phyloP scores from a whole-genome alignment of 2,797 vertebrate species.

The Ispidina lecontei region DNA sequence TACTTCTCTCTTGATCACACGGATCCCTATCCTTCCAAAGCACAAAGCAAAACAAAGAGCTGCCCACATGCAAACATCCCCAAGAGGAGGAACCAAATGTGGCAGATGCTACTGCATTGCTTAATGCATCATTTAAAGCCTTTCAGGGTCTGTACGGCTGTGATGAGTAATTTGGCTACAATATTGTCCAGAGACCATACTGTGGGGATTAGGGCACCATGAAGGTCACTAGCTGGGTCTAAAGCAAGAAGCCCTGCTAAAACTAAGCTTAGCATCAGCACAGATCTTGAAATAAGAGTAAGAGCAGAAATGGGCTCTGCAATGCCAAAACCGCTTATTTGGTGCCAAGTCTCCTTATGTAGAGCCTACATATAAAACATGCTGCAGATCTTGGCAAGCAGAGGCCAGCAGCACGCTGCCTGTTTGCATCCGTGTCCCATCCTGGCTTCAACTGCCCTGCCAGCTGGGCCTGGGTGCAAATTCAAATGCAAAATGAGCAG shows the following conservation, averaged over 20 bases:
- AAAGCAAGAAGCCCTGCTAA: neutral
- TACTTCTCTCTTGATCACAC: neutral
- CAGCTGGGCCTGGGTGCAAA: neutral
- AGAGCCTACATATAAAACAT: neutral
- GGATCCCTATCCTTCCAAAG: neutral
- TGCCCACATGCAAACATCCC: neutral
- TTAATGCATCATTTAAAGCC: slow-evolving; percentile 67
- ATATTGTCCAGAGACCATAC: neutral
- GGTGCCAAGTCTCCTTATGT: neutral
- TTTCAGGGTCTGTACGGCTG: neutral
- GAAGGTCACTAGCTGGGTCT: slow-evolving; percentile 30
- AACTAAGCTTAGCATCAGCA: neutral
- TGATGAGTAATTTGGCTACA: slow-evolving; percentile 32
- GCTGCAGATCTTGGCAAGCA: neutral
- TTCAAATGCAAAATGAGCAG: neutral
- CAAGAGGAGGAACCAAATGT: neutral
- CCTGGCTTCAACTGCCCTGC: neutral
- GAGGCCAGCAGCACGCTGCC: accelerated
- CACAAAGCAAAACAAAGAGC: slow-evolving; percentile 12
- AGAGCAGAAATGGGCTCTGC: neutral
- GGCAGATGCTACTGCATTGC: slow-evolving; percentile 44
- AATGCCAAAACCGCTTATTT: neutral
- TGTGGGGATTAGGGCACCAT: neutral
- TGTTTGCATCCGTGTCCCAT: neutral
- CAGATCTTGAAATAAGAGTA: neutral